Evolutionary conservation across 2,113 vertebrate species (phyloP).

Genomic region (Pedetes capensis): DNA sequence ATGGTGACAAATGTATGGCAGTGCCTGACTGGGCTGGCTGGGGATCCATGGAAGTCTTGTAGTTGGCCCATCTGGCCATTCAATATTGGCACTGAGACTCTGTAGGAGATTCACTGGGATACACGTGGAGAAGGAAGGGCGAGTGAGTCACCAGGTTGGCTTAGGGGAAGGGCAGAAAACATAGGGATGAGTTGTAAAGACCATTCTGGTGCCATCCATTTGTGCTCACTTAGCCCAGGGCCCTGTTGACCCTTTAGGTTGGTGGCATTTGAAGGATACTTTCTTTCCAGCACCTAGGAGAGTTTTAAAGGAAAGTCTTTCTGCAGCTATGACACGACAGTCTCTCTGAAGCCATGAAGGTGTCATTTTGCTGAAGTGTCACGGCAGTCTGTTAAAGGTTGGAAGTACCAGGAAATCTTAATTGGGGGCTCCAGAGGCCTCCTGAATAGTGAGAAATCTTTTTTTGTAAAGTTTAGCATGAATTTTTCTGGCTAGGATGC

Average conservation of each 20-base stretch:
- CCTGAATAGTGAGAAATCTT: background rate
- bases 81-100: background rate
- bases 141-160: background rate
- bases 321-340: background rate
- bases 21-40: background rate
- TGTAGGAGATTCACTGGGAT: background rate
- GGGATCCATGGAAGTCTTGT: background rate
- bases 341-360: background rate
- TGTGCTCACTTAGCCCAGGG: background rate
- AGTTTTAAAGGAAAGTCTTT: background rate
- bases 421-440: background rate
- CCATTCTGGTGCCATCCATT: background rate
- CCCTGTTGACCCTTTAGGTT: background rate
- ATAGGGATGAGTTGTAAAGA: background rate
- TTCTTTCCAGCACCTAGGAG: background rate
- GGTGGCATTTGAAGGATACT: background rate
- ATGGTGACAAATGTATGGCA: background rate
- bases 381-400: background rate
- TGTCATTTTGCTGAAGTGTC: background rate
- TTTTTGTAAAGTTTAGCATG: background rate
- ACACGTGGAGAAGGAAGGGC: background rate
- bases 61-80: background rate
- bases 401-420: background rate
- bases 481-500: background rate
- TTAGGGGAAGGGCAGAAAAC: background rate